Evolutionary conservation across 1,140 invertebrate species (phyloP).

Genomic region (Lepidurus packardi): DNA sequence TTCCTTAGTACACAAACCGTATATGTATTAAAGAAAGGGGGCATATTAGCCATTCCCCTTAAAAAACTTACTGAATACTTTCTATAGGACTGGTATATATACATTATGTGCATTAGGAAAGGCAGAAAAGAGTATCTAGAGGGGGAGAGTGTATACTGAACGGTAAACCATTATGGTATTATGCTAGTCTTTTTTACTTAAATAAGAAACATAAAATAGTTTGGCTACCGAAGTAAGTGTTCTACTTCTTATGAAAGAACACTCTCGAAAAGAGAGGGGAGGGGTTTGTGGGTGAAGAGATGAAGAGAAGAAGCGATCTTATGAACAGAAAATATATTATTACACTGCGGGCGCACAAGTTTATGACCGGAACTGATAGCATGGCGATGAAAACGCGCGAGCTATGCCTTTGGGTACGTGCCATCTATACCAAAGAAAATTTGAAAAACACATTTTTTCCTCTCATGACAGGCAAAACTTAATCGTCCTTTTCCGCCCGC

Average conservation of each 20-base stretch:
- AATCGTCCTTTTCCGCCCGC: neutral
- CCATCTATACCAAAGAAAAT: neutral
- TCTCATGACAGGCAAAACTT: constrained; percentile 7
- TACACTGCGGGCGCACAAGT: constrained; percentile 3
- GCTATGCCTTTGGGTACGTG: neutral
- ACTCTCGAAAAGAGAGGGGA: too few relatives aligned
- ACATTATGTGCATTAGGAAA: neutral
- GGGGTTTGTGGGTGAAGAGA: too few relatives aligned
- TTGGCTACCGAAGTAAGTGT: neutral
- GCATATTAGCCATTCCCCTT: neutral
- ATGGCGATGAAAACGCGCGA: constrained; percentile 3
- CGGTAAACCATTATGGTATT: neutral
- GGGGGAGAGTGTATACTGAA: neutral
- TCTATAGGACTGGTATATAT: neutral
- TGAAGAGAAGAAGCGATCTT: neutral
- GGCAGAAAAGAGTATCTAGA: neutral
- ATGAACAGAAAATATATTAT: constrained; percentile 6
- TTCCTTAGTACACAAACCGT: neutral
- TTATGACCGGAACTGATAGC: constrained; percentile 19
- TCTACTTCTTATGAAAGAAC: neutral
- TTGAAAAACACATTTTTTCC: neutral
- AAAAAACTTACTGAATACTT: neutral
- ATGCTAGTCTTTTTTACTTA: neutral
- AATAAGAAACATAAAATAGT: neutral
- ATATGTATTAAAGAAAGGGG: neutral